phyloP scores from a whole-genome alignment of 2,888 invertebrate species.

The Vandiemenella viatica region DNA sequence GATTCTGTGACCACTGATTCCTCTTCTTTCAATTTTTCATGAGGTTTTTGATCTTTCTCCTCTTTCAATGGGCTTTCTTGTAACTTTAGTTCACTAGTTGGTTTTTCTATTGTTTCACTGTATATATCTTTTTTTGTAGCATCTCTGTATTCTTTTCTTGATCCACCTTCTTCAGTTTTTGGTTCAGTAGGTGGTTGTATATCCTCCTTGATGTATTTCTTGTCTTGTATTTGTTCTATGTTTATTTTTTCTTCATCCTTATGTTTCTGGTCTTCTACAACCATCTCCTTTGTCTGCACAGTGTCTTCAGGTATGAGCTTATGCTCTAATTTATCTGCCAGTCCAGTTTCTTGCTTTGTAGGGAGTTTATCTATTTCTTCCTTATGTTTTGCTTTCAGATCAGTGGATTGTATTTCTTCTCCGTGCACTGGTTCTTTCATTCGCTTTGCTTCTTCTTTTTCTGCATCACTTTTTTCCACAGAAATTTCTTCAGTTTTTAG shows the following conservation, averaged over 20 bases:
- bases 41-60: not conserved
- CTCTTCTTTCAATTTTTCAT: not conserved
- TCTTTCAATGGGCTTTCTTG: not conserved
- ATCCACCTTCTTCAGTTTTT: not conserved
- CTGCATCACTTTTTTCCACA: slow-evolving; percentile 5
- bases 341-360: no score
- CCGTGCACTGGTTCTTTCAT: not conserved
- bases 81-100: no score
- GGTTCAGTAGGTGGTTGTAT: not conserved
- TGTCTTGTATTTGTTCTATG: not conserved
- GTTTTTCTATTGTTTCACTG: no score
- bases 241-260: not conserved
- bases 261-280: no score
- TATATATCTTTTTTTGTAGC: not conserved
- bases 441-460: slow-evolving; percentile 6
- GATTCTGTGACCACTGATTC: no score
- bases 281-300: no score
- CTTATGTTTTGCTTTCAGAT: not conserved
- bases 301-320: no score
- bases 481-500: slow-evolving; percentile 1
- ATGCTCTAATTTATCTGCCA: no score
- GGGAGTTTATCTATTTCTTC: no score
- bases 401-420: not conserved
- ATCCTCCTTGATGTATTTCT: not conserved
- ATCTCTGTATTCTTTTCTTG: not conserved